phyloP scores from a whole-genome alignment of 2,888 invertebrate genomes.

The Eurois occulta region DNA sequence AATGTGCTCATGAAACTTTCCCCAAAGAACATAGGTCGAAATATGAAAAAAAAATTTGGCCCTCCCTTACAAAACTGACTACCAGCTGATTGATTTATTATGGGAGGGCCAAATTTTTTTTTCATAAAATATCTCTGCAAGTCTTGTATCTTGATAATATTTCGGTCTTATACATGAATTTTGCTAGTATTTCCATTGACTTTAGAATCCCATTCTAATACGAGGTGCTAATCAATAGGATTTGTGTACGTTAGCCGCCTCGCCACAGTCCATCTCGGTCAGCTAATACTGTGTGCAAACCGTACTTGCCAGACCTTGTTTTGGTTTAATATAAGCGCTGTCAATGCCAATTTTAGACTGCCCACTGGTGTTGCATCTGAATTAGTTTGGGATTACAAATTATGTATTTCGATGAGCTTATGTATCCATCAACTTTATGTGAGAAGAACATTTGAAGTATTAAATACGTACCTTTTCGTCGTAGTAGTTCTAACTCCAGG shows the following conservation, averaged over 20 bases:
- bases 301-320: conserved; percentile 35
- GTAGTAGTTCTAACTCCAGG: no score
- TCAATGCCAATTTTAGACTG: neutral
- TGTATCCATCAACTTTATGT: no score
- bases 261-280: conserved; percentile 66
- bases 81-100: no score
- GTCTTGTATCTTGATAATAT: neutral
- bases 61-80: no score
- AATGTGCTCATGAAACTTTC: no score
- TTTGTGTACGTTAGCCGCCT: conserved; percentile 56
- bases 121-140: neutral
- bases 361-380: neutral
- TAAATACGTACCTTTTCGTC: no score
- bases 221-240: conserved; percentile 52
- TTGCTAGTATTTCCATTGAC: neutral
- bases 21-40: no score
- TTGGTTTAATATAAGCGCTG: conserved; percentile 29
- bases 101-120: no score
- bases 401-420: neutral
- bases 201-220: conserved; percentile 16
- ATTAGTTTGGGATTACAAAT: conserved; percentile 5
- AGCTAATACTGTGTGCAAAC: conserved; percentile 56
- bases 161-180: neutral
- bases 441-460: no score
- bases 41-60: no score